phyloP scores from a whole-genome alignment of 2,113 vertebrate species.

The Puma concolor region DNA sequence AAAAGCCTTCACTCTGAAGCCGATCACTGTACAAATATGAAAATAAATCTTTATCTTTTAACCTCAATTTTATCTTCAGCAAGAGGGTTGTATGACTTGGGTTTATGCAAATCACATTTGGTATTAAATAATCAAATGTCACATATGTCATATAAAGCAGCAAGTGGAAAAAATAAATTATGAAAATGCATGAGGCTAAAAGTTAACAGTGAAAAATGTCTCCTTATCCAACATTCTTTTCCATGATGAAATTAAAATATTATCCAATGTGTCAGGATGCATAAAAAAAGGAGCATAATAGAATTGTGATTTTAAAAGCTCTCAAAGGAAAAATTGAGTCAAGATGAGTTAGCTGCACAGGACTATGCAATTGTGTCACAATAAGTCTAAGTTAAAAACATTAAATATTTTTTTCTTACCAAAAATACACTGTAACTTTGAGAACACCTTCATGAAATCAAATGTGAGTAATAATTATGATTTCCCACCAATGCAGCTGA shows the following conservation, averaged over 20 bases:
- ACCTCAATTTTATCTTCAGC: conserved; percentile 65
- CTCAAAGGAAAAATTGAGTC: conserved; percentile 50
- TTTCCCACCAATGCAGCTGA: neutral
- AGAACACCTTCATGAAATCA: conserved; percentile 29
- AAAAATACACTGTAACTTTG: conserved; percentile 28
- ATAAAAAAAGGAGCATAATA: neutral
- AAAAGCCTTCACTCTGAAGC: conserved; percentile 55
- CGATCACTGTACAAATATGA: conserved; percentile 52
- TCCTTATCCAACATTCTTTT: conserved; percentile 46
- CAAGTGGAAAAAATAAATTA: conserved; percentile 71
- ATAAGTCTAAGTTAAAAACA: conserved; percentile 40
- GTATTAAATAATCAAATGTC: conserved; percentile 67
- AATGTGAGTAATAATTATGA: neutral
- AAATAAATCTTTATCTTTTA: conserved; percentile 75
- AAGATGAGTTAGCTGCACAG: neutral
- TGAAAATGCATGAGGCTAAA: conserved; percentile 54
- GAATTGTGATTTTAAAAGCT: conserved; percentile 43
- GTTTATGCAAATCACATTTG: conserved; percentile 67
- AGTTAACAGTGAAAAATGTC: conserved; percentile 50
- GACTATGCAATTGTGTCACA: neutral
- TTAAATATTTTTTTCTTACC: conserved; percentile 30
- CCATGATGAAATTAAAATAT: conserved; percentile 65
- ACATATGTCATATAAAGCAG: conserved; percentile 57
- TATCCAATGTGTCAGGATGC: conserved; percentile 23
- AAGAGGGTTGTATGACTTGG: conserved; percentile 14